Evolutionary conservation across 2,888 invertebrate genomes (phyloP).

Genomic region (Lutraria lutraria): DNA sequence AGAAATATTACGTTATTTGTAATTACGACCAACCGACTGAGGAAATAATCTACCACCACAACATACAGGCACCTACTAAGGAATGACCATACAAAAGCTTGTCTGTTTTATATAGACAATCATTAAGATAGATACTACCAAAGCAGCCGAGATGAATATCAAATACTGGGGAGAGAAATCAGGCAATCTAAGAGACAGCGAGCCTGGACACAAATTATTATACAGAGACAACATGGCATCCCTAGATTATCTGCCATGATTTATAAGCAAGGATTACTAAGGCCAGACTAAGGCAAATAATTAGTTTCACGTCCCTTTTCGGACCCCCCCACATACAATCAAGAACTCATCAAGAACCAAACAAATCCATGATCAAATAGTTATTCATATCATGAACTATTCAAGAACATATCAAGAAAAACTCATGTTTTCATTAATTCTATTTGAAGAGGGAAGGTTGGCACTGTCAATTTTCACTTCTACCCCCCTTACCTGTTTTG

Average conservation of each 20-base stretch:
- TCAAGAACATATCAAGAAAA: too few relatives aligned
- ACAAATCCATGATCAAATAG: too few relatives aligned
- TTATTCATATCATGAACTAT: too few relatives aligned
- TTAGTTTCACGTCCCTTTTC: too few relatives aligned
- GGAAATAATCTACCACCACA: neutral
- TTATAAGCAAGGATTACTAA: neutral
- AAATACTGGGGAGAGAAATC: neutral
- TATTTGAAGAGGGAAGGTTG: too few relatives aligned
- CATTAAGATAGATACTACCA: neutral
- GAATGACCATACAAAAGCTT: constrained; percentile 29
- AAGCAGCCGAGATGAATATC: neutral
- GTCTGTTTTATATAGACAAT: neutral
- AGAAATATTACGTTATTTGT: too few relatives aligned
- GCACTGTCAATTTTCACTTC: too few relatives aligned
- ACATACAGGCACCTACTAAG: constrained; percentile 10
- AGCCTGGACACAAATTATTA: constrained; percentile 40
- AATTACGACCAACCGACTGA: neutral
- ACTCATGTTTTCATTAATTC: too few relatives aligned
- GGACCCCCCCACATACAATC: too few relatives aligned
- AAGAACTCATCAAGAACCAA: too few relatives aligned
- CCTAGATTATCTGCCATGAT: constrained; percentile 18
- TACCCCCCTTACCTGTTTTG: too few relatives aligned
- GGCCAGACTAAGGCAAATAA: too few relatives aligned
- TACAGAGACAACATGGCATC: constrained; percentile 27
- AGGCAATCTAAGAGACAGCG: constrained; percentile 5